Base-by-base conservation (phyloP, 1,140 invertebrate genomes). In the Aphaenogaster rudis region DNA sequence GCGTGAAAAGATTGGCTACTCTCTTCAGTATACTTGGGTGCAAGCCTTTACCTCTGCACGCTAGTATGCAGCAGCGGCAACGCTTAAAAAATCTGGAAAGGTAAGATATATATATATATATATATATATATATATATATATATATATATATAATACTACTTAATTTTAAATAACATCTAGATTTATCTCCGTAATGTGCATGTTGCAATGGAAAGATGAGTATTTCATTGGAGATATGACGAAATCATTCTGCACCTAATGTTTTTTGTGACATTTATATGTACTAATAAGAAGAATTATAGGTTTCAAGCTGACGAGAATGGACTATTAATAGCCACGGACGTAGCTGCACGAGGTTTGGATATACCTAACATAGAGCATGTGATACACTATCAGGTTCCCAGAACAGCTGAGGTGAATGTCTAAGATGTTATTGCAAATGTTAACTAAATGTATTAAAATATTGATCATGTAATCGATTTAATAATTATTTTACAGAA, bases 381-480 rank as follows among this genome's bases (percentile, higher is more conserved):
- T 94, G 99, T 99, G 4, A 97, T 99, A 91, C 99, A 99, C 95
- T 99, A 99, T 96, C 99, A 99, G 96, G 98, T 99, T 8, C 99
- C 99, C 0, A 96, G 97, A 92, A 99, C 99, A 21, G 98, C 98
- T 48, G 99, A 99, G 96, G 97, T 98, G 5, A 76, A 93, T 86
- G 66, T 90, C 33, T 74, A 76, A 88, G 17, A 69, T 54, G 2
- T 67, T n/a, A 39, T 71, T 13, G 6, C 1, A 17, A 39, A 48
- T 50, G 5, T n/a, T 13, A 67, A 67, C 2, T 67, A 21, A 21
- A 67, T 52, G 33, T 17, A 39, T 71, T 54, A 4, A 78, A 74
- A 15, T 59, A 76, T 8, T 57, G 50, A 28, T 33, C 17, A 69
- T 21, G 11, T 72, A 42, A 63, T 66, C 48, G 4, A 52, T 61